Evolutionary conservation across 2,888 invertebrate genomes (phyloP).

Genomic region (Sinohyriopsis cumingii): DNA sequence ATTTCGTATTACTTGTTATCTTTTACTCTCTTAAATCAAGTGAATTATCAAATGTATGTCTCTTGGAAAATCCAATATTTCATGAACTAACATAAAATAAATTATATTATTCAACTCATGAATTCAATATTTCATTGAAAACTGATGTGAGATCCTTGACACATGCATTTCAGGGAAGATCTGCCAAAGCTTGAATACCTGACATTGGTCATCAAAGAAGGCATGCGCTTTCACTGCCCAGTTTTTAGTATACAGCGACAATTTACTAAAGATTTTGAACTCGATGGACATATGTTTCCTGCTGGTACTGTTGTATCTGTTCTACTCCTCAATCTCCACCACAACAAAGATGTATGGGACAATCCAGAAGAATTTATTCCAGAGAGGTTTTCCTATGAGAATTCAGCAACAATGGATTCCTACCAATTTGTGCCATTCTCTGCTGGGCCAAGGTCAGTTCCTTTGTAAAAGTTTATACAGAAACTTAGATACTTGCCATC

Average conservation of each 20-base stretch:
- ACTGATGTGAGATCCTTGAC: too few species aligned
- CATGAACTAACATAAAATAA: too few species aligned
- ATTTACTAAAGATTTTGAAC: slow-evolving; percentile 43
- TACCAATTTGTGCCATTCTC: slow-evolving; percentile 13
- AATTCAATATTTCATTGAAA: too few species aligned
- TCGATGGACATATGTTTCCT: slow-evolving; percentile 45
- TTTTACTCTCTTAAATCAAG: too few species aligned
- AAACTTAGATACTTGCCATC: too few species aligned
- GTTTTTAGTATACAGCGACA: slow-evolving; percentile 56
- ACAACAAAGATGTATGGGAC: slow-evolving; percentile 30
- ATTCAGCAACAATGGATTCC: slow-evolving; percentile 9
- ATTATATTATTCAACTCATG: too few species aligned
- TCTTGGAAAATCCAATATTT: too few species aligned
- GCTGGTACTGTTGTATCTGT: slow-evolving; percentile 37
- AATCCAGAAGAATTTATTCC: background rate
- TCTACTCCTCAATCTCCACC: slow-evolving; percentile 38
- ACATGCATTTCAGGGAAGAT: slow-evolving; percentile 47
- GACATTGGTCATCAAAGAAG: slow-evolving; percentile 61
- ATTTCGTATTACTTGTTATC: too few species aligned
- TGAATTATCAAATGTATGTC: too few species aligned
- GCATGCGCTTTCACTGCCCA: slow-evolving; percentile 56
- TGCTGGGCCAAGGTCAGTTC: slow-evolving; percentile 7
- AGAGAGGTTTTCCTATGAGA: slow-evolving; percentile 18
- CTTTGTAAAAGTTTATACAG: background rate
- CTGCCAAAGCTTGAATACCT: slow-evolving; percentile 49